These are phyloP conservation scores for Drosophila quadrilineata DNA, from an alignment of 1,140 invertebrate genomes.

Conservation along the genomic window DNA sequence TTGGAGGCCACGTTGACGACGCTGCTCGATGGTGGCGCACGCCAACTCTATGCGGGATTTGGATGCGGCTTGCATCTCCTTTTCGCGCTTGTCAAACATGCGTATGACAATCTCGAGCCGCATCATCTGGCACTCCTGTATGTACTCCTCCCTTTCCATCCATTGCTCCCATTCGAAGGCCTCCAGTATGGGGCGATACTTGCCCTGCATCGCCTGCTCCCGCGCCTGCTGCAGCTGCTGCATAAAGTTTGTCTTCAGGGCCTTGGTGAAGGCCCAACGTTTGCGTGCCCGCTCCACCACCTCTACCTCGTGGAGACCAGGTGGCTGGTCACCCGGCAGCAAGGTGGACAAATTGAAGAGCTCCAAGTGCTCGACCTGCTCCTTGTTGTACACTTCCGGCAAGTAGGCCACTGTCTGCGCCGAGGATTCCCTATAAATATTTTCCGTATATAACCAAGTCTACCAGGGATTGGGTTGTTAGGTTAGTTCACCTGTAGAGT, in stretches of 20 bases:
- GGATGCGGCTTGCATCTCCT: slow-evolving; percentile 73
- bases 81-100: slow-evolving; percentile 75
- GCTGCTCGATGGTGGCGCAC: slow-evolving; percentile 68
- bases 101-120: slow-evolving; percentile 83
- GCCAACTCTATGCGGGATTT: slow-evolving; percentile 80
- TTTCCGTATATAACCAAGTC: background rate
- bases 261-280: slow-evolving; percentile 70
- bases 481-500: slow-evolving; percentile 52
- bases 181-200: slow-evolving; percentile 51
- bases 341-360: slow-evolving; percentile 57
- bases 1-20: slow-evolving; percentile 76
- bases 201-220: slow-evolving; percentile 20
- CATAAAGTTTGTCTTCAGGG: slow-evolving; percentile 49
- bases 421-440: slow-evolving; percentile 84
- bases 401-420: slow-evolving; percentile 89
- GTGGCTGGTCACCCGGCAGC: slow-evolving; percentile 49
- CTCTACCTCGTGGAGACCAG: slow-evolving; percentile 69
- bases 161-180: slow-evolving; percentile 80
- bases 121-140: slow-evolving; percentile 84
- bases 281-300: slow-evolving; percentile 70
- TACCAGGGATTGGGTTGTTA: too few species aligned
- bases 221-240: slow-evolving; percentile 29
- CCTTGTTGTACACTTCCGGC: slow-evolving; percentile 81
- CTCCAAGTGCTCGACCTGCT: slow-evolving; percentile 43
- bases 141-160: slow-evolving; percentile 82